Evolutionary conservation across 1,140 invertebrate species (phyloP).

Genomic region (Drosophila nannoptera): DNA sequence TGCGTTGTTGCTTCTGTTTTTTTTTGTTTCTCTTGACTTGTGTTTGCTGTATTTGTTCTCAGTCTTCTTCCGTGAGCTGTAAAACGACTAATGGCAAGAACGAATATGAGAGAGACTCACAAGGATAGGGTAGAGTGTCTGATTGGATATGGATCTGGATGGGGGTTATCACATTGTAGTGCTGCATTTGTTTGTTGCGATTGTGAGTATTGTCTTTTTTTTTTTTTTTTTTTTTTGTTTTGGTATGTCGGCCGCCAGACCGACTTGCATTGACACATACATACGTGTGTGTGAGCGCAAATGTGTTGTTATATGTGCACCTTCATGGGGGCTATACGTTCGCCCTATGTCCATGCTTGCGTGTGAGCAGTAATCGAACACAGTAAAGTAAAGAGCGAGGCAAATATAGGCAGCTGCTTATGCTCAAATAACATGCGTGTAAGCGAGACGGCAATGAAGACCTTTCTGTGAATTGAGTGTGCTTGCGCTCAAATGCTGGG

Average conservation of each 20-base stretch:
- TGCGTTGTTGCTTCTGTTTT: constrained; percentile 14
- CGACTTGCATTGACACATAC: constrained; percentile 19
- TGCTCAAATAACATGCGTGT: not conserved
- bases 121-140: constrained; percentile 10
- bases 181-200: constrained; percentile 59
- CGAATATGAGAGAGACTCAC: constrained; percentile 17
- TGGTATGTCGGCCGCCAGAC: constrained; percentile 43
- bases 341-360: constrained; percentile 28
- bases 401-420: constrained; percentile 15
- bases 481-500: constrained; percentile 28
- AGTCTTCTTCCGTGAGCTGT: constrained; percentile 49
- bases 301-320: constrained; percentile 8
- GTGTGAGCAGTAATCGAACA: constrained; percentile 23
- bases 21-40: not conserved
- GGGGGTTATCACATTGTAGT: constrained; percentile 20
- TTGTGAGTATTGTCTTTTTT: constrained; percentile 35
- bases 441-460: constrained; percentile 24
- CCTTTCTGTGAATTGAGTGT: constrained; percentile 31
- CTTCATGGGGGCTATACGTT: constrained; percentile 31
- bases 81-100: constrained; percentile 22
- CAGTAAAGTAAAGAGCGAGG: constrained; percentile 24
- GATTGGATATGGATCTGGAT: not conserved
- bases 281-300: not conserved
- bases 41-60: constrained; percentile 31
- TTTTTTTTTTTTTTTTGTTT: constrained; percentile 59